Evolutionary conservation across 2,888 invertebrate genomes (phyloP), one percentile per base, ranked within the genome.

Genomic region (Microplitis deprimator): DNA sequence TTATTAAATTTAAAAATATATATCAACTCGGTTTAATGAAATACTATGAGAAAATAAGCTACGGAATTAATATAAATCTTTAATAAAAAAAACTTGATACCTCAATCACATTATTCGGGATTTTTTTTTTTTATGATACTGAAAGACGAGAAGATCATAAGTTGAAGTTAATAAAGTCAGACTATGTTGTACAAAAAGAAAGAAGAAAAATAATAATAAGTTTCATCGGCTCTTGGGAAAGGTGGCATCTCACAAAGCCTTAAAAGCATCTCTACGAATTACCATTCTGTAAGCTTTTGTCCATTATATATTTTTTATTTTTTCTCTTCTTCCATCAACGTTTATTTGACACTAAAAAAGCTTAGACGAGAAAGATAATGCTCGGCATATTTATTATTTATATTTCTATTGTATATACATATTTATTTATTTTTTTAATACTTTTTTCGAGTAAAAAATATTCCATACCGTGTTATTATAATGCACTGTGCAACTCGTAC

Each of bases 111-210:
- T 50, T 50, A 50, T 50, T 50, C 50, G 13, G 50, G 50, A 50
- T 50, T 50, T 50, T 50, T 50, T 50, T 29, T 29, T 29, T 29
- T 50, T 50, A 50, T 50, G 50, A 50, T 50, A 50, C 50, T 3
- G 13, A 13, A 50, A 50, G 50, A 50, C 10, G 13, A 50, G 50
- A 50, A 50, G 50, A 50, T 50, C 50, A 50, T 50, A 13, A 50
- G 50, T 50, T 50, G 50, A 50, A 50, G 50, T 50, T 50, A 50
- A 50, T 50, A 50, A 50, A 50, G 50, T 50, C 50, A 50, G 50
- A 13, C 50, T 50, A 50, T 50, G 50, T 50, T 13, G 50, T 50
- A 50, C 3, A 50, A 50, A 50, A 13, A 50, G 50, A 50, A 50
- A 50, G 13, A 41, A 50, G 5, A 50, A 50, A 13, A 50, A 50